Conservation (phyloP, 2,797 vertebrate species). For the Melanotaenia maccullochi region DNA sequence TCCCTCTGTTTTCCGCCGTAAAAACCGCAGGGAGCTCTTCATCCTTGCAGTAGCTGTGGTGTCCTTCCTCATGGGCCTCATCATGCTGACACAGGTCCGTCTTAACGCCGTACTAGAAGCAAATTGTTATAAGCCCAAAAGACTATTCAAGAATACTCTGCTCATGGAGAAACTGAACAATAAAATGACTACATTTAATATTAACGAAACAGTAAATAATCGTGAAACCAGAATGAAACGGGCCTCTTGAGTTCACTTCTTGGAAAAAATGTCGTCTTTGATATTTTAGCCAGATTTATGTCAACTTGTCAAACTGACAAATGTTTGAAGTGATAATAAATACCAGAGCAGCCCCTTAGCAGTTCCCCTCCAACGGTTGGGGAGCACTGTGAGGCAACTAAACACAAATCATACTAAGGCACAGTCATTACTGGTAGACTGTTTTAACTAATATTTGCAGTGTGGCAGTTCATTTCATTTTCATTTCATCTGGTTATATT, state of each 20-base stretch:
- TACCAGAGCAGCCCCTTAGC: background rate
- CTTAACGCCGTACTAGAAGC: background rate
- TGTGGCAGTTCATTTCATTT: background rate
- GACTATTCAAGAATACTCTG: background rate
- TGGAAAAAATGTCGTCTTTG: background rate
- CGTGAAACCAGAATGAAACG: too few species aligned
- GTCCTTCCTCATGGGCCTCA: constrained; percentile 90
- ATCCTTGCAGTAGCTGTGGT: constrained; percentile 88
- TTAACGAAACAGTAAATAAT: background rate
- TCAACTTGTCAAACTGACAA: constrained; percentile 2
- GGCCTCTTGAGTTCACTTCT: background rate
- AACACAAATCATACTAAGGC: constrained; percentile 3
- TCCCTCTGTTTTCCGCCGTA: constrained; percentile 89
- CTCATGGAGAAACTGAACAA: background rate
- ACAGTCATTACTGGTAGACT: background rate
- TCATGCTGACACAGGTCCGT: constrained; percentile 96
- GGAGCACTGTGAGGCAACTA: background rate
- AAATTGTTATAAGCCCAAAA: background rate
- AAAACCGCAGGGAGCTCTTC: constrained; percentile 91
- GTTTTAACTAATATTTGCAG: background rate
- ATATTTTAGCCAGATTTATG: background rate
- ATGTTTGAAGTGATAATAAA: background rate
- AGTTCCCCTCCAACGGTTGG: background rate
- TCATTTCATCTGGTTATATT: background rate
- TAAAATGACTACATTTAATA: background rate